phyloP scores from a whole-genome alignment of 2,888 invertebrate species.

The Dasypolia templi region DNA sequence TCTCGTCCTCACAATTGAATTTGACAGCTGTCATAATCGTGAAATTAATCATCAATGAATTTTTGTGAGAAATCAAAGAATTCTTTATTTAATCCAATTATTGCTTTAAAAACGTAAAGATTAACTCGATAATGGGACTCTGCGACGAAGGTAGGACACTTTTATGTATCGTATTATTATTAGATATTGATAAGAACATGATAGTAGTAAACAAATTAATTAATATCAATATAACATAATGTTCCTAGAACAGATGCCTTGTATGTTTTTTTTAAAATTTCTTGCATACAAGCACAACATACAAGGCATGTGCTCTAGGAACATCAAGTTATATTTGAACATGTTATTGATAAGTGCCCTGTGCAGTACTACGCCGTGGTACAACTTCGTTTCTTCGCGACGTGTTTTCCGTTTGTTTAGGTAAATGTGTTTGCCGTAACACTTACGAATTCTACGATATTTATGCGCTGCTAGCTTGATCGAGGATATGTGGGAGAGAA shows the following conservation, averaged over 20 bases:
- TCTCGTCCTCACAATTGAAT: constrained; percentile 53
- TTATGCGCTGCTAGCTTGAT: constrained; percentile 72
- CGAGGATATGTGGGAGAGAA: constrained; percentile 80
- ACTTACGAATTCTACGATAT: constrained; percentile 75
- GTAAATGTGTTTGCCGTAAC: constrained; percentile 73
- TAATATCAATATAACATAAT: constrained; percentile 67
- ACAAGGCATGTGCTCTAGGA: too few species aligned
- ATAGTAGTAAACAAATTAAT: constrained; percentile 84
- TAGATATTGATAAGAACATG: constrained; percentile 49
- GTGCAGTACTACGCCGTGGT: constrained; percentile 51
- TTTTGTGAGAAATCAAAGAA: constrained; percentile 28
- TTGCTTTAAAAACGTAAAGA: constrained; percentile 40
- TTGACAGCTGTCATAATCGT: constrained; percentile 69
- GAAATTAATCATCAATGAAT: constrained; percentile 51
- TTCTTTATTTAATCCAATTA: constrained; percentile 22
- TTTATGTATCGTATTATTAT: constrained; percentile 54
- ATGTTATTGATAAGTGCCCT: constrained; percentile 8
- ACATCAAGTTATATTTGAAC: too few species aligned
- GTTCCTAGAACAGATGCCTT: constrained; percentile 46
- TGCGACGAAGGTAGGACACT: constrained; percentile 85
- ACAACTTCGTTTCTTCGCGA: constrained; percentile 24
- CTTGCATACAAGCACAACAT: too few species aligned
- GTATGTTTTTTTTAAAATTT: constrained; percentile 38
- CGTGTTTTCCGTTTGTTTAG: constrained; percentile 64
- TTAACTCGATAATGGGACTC: constrained; percentile 80